Evolutionary conservation across 2,888 invertebrate genomes (phyloP).

Genomic region (Torymus tubicola): DNA sequence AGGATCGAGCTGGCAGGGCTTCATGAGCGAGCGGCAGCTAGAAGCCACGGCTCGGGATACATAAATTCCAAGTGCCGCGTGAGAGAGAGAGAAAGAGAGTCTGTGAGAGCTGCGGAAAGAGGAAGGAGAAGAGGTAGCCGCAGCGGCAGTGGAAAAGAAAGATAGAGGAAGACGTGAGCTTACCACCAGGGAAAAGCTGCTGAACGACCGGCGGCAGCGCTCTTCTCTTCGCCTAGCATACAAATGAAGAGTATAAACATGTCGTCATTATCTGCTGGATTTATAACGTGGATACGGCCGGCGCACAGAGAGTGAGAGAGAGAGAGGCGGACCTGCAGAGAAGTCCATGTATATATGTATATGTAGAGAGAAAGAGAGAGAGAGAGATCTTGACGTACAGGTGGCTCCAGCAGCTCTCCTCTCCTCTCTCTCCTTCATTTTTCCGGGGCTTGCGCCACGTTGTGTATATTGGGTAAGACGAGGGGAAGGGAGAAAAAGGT

Average conservation of each 20-base stretch:
- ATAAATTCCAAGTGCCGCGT: neutral
- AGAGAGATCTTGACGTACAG: slow-evolving; percentile 61
- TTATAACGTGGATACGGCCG: slow-evolving; percentile 69
- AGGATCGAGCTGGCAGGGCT: neutral
- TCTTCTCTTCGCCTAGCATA: slow-evolving; percentile 69
- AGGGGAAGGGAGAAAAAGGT: neutral
- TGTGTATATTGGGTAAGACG: neutral
- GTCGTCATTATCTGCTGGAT: slow-evolving; percentile 74
- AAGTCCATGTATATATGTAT: neutral
- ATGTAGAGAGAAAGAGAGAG: neutral
- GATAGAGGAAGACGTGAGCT: slow-evolving; percentile 51
- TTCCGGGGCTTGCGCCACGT: slow-evolving; percentile 17
- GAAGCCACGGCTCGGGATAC: slow-evolving; percentile 18
- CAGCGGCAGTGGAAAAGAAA: slow-evolving; percentile 45
- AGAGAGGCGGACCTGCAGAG: too few species aligned
- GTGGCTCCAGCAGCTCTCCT: slow-evolving; percentile 57
- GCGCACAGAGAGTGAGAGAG: too few species aligned
- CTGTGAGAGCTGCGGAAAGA: slow-evolving; percentile 5
- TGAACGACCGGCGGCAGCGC: slow-evolving; percentile 62
- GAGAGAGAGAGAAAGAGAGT: slow-evolving; percentile 41
- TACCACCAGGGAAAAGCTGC: slow-evolving; percentile 48
- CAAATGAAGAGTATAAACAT: slow-evolving; percentile 75
- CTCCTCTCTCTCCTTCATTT: slow-evolving; percentile 28
- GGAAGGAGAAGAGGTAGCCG: slow-evolving; percentile 2
- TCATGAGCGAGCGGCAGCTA: slow-evolving; percentile 5